Conservation (phyloP, 2,797 vertebrate species). For the Liparis tanakae region DNA sequence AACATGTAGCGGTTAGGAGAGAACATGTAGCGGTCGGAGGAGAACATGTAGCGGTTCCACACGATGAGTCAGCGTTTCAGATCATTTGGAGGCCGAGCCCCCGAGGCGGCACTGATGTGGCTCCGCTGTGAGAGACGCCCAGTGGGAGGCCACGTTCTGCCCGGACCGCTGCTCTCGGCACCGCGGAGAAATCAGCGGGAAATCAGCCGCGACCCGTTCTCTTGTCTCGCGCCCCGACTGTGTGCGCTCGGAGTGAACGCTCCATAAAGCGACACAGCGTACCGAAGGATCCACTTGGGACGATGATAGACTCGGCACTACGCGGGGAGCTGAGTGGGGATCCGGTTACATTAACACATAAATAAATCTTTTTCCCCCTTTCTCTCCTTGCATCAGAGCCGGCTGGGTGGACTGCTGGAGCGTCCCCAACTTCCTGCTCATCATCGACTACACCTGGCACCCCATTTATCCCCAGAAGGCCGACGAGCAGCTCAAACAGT, state of each 20-base stretch:
- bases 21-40: no score
- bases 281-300: slow-evolving; percentile 54
- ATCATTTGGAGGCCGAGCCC: slow-evolving; percentile 41
- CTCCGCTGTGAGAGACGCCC: slow-evolving; percentile 33
- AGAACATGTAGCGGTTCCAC: not conserved
- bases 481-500: slow-evolving; percentile 95
- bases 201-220: slow-evolving; percentile 52
- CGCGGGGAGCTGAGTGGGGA: not conserved
- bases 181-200: slow-evolving; percentile 51
- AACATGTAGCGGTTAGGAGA: not conserved
- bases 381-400: slow-evolving; percentile 76
- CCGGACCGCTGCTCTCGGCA: slow-evolving; percentile 25
- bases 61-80: slow-evolving; percentile 26
- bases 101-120: slow-evolving; percentile 17
- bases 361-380: not conserved
- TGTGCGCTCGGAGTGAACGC: slow-evolving; percentile 45
- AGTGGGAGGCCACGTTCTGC: slow-evolving; percentile 47
- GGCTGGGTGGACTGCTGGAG: slow-evolving; percentile 99
- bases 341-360: no score
- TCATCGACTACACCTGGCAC: slow-evolving; percentile 98
- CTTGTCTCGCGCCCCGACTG: slow-evolving; percentile 25
- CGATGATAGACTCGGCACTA: slow-evolving; percentile 43
- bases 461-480: slow-evolving; percentile 98
- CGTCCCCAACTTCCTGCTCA: slow-evolving; percentile 93
- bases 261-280: slow-evolving; percentile 63